Conservation (phyloP, 2,888 invertebrate genomes). For the Eledona agricola region DNA sequence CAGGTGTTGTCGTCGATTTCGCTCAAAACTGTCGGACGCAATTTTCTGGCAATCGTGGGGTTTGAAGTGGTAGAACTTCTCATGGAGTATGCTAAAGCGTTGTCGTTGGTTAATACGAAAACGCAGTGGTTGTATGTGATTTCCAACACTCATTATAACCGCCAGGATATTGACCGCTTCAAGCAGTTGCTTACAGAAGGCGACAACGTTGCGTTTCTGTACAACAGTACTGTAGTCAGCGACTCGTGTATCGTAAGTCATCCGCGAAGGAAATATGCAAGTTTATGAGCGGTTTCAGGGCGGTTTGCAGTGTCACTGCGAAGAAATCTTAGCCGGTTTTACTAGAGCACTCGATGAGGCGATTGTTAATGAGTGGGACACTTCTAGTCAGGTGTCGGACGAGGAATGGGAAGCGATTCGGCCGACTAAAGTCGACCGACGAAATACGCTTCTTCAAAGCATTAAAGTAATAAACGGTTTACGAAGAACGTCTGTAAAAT, state of each 20-base stretch:
- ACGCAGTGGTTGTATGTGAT: constrained; percentile 87
- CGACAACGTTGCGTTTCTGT: constrained; percentile 81
- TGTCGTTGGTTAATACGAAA: constrained; percentile 73
- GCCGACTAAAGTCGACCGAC: constrained; percentile 73
- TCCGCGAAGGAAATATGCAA: constrained; percentile 1
- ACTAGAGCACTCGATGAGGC: constrained; percentile 74
- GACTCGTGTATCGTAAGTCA: constrained; percentile 67
- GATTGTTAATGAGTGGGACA: constrained; percentile 74
- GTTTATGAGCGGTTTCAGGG: constrained; percentile 61
- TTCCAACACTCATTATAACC: constrained; percentile 67
- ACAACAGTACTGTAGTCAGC: constrained; percentile 69
- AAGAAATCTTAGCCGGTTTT: constrained; percentile 74
- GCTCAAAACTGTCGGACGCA: constrained; percentile 55
- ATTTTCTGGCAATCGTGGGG: constrained; percentile 72
- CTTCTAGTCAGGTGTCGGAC: constrained; percentile 79
- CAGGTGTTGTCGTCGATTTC: constrained; percentile 55
- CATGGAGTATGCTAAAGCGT: constrained; percentile 73
- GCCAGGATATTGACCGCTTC: constrained; percentile 66
- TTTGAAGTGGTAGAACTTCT: constrained; percentile 70
- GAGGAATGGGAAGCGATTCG: constrained; percentile 87
- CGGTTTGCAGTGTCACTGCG: constrained; percentile 73
- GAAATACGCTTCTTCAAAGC: constrained; percentile 70
- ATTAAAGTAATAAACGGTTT: too few relatives aligned
- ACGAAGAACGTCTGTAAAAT: too few relatives aligned
- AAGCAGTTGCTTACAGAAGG: constrained; percentile 75